Evolutionary conservation across 2,888 invertebrate species (phyloP), one percentile per base, ranked within the genome.

Genomic region (Harpagoxenus sublaevis): DNA sequence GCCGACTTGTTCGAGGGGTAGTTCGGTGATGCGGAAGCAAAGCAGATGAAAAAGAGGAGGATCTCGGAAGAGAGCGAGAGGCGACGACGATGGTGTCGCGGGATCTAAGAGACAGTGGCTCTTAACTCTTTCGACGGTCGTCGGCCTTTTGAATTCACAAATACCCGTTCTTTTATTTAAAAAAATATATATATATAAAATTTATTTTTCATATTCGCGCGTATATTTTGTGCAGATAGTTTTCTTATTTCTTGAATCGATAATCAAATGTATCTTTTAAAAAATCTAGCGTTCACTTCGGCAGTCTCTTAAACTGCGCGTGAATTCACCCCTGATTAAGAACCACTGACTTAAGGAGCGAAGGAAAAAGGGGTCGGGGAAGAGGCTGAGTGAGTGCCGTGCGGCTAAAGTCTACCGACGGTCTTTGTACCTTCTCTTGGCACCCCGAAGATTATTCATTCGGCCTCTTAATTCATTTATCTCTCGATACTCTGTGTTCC

Each of bases 381-480:
- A 12, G 68, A 82, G 81, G 23, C 45, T 60, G 86, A 87, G 77
- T 86, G 86, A 90, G 84, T 88, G 81, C 60, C 23, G 70, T 70
- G 83, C 45, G 74, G 55, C 81, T 81, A 84, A 71, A 89, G 83
- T 86, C 83, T 84, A 79, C 86, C 75, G 85, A 70, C 42, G 71
- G 73, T 70, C 85, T 91, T 90, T 90, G 86, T 91, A 84, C 84
- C 73, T 60, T 5, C 60, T 83, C 79, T 48, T 75, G 85, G 63
- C 78, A 71, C 70, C 60, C 53, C 35, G 75, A 87, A 87, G 86
- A 90, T 91, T 91, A 91, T 90, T 90, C 89, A 89, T 90, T 89
- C 87, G 70, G 63, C 74, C 82, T 86, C 84, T 89, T 92, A 89
- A 92, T 92, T 92, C 91, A 92, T 90, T 92, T 91, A 90, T 89